A percentile compares a stretch with the other conserved stretches of the same genome.
phyloP scores from a whole-genome alignment of 2,113 vertebrate genomes.

The Fregetta grallaria region DNA sequence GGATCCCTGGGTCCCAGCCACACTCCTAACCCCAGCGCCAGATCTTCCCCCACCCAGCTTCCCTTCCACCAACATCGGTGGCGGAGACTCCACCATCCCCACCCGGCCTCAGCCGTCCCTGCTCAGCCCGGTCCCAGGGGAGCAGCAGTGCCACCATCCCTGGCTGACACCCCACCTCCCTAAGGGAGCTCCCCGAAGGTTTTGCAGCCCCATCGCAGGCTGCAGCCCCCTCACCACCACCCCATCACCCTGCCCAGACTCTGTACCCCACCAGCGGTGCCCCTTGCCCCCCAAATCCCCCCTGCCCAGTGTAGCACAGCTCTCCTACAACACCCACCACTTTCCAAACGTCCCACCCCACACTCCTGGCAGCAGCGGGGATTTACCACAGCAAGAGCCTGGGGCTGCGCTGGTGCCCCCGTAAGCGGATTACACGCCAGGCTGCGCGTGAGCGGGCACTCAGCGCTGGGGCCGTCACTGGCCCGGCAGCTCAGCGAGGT shows the following conservation, averaged over 20 bases:
- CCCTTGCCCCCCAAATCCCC: rapidly evolving
- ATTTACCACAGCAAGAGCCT: background rate
- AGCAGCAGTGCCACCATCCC: background rate
- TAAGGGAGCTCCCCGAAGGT: background rate
- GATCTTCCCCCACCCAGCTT: background rate
- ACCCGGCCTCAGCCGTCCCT: background rate
- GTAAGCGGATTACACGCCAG: slow-evolving; percentile 30
- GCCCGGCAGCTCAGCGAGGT: background rate
- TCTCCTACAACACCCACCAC: background rate
- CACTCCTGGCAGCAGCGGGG: background rate
- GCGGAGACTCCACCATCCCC: background rate
- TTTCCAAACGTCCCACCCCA: background rate
- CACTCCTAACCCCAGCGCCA: rapidly evolving
- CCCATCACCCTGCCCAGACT: background rate
- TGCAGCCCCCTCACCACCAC: background rate
- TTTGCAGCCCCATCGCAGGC: background rate
- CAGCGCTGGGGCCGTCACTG: background rate
- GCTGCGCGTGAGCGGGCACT: background rate
- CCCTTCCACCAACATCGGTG: rapidly evolving
- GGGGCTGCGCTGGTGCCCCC: background rate
- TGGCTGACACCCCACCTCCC: background rate
- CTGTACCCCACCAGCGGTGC: background rate
- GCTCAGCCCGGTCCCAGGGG: background rate
- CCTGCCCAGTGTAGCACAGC: background rate
- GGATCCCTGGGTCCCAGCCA: background rate